Evolutionary conservation across 2,888 invertebrate genomes (phyloP).

Genomic region (Rotaria magnacalcarata): DNA sequence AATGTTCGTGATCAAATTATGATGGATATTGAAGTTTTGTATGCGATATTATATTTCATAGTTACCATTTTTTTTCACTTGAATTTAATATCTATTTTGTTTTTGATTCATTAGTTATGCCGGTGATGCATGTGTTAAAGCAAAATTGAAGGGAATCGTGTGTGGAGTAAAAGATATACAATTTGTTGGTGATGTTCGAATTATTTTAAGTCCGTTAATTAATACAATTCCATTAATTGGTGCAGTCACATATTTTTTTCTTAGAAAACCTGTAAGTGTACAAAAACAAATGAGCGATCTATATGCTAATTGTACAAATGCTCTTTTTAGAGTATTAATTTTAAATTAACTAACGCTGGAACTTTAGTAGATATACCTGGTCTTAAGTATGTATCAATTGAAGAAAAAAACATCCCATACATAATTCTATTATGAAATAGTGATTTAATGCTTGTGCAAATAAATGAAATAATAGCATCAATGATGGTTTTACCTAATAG

Average conservation of each 20-base stretch:
- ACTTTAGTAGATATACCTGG: slow-evolving; percentile 19
- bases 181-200: slow-evolving; percentile 44
- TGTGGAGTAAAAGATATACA: slow-evolving; percentile 45
- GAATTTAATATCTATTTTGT: not conserved
- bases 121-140: slow-evolving; percentile 44
- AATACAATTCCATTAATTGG: slow-evolving; percentile 46
- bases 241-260: slow-evolving; percentile 41
- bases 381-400: not conserved
- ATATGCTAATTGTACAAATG: not conserved
- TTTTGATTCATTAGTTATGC: slow-evolving; percentile 39
- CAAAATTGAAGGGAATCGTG: slow-evolving; percentile 38
- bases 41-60: not conserved
- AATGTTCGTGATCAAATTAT: slow-evolving; percentile 46
- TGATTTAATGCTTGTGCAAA: slow-evolving; percentile 3
- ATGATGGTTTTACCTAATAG: slow-evolving; percentile 45
- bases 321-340: not conserved
- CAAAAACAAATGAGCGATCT: too few species aligned
- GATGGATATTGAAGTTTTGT: slow-evolving; percentile 46
- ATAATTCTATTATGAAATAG: not conserved
- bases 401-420: not conserved
- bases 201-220: slow-evolving; percentile 43
- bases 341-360: slow-evolving; percentile 6
- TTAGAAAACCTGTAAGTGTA: slow-evolving; percentile 40
- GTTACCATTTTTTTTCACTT: not conserved
- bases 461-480: slow-evolving; percentile 28